Evolutionary conservation across 2,888 invertebrate species (phyloP), one percentile per base, ranked within the genome.

Genomic region (Neuroscelio doddi): DNA sequence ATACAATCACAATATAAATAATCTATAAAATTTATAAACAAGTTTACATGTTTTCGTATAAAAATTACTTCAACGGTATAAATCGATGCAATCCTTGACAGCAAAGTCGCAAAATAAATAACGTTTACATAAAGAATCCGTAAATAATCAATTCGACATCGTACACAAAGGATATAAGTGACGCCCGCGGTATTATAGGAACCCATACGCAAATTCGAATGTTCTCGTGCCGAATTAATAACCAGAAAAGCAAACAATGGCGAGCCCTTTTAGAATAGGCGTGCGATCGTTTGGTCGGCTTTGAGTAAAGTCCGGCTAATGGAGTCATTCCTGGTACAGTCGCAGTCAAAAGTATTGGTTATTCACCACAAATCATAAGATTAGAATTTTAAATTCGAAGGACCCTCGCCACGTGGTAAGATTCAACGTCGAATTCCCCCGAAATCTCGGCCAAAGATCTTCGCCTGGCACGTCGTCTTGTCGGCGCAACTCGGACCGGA

Each of bases 351-450:
- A 80, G 74, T 75, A 70, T 69, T 69, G 59, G 53, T 62, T 62
- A 53, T 65, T 71, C 71, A 72, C 70, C 80, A 79, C 80, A 83
- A 83, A 82, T 82, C 83, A 83, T 82, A 83, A 78, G 82, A 83
- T 83, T 82, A 83, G 83, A 83, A 84, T 81, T 83, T 83, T 80
- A 82, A 83, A 84, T 83, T 75, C 46, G 52, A 49, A 21, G 63
- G 64, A 65, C 55, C 63, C 51, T 39, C 53, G 68, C 67, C 70
- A 72, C 76, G 77, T 74, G 74, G 68, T 73, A 59, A 52, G 65
- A 68, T 58, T 67, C 69, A 56, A 63, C 76, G 72, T 75, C 70
- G 74, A 75, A 79, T 81, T 81, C 80, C 68, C 68, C 62, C 73
- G 75, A 79, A 81, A 83, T 82, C 82, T 80, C 76, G 70, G 73